These are phyloP conservation scores for Pheosia tremula DNA, from an alignment of 2,888 invertebrate species.

Conservation along the genomic window DNA sequence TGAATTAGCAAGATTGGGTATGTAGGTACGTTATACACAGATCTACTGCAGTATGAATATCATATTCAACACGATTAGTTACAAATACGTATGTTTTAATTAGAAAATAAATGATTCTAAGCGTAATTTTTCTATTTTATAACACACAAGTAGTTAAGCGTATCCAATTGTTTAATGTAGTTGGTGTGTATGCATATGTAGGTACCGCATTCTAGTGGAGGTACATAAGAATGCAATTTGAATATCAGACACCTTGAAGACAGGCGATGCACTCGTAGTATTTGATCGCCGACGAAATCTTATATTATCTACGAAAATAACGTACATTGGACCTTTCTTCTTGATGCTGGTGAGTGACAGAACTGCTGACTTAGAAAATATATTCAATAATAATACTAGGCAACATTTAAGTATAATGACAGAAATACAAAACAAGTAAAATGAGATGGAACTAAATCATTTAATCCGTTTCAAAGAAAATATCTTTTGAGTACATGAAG, in stretches of 20 bases:
- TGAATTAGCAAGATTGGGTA: conserved; percentile 72
- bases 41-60: conserved; percentile 81
- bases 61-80: conserved; percentile 77
- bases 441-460: conserved; percentile 59
- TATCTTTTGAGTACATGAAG: conserved; percentile 78
- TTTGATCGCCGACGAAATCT: conserved; percentile 66
- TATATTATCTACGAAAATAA: conserved; percentile 76
- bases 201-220: conserved; percentile 42
- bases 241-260: conserved; percentile 65
- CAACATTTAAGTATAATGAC: conserved; percentile 45
- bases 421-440: conserved; percentile 52
- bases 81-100: conserved; percentile 71
- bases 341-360: conserved; percentile 49
- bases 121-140: conserved; percentile 78
- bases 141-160: conserved; percentile 81
- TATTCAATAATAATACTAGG: conserved; percentile 57
- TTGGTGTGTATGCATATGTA: conserved; percentile 54
- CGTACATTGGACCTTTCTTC: conserved; percentile 57
- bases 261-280: conserved; percentile 55
- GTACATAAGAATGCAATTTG: conserved; percentile 33
- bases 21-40: conserved; percentile 73
- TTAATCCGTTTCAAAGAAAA: conserved; percentile 55
- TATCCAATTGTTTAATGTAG: conserved; percentile 61
- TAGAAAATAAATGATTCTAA: conserved; percentile 78
- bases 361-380: conserved; percentile 45